Conservation (phyloP, 2,797 vertebrate genomes). For the Octomys mimax region DNA sequence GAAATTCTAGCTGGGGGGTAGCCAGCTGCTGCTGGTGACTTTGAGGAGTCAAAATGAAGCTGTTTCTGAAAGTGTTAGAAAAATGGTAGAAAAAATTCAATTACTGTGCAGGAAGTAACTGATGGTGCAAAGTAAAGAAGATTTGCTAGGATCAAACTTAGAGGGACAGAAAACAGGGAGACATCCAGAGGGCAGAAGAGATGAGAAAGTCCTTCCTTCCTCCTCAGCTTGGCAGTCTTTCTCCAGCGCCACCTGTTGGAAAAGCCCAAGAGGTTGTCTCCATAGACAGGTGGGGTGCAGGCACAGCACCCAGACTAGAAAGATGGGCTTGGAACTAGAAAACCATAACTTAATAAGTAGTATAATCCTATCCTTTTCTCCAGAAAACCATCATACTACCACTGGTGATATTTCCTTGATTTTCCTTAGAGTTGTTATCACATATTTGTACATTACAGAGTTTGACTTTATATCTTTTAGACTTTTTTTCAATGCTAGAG, state of each 20-base stretch:
- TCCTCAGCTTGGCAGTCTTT: neutral
- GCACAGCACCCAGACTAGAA: accelerated
- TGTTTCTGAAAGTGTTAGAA: neutral
- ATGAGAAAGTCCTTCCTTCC: neutral
- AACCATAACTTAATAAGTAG: neutral
- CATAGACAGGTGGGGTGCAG: accelerated
- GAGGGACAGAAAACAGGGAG: neutral
- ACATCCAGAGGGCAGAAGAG: neutral
- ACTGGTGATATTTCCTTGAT: neutral
- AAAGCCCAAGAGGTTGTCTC: neutral
- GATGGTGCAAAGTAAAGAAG: neutral
- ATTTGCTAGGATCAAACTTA: no score
- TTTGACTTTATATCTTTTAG: neutral
- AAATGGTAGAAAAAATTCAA: neutral
- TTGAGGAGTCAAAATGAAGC: neutral
- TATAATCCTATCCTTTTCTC: neutral
- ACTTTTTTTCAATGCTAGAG: neutral
- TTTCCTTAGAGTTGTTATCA: neutral
- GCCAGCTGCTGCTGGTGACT: neutral
- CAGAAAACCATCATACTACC: neutral
- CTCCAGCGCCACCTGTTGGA: neutral
- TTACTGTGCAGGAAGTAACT: neutral
- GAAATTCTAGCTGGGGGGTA: no score
- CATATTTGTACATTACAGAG: neutral
- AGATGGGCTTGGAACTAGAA: neutral